Evolutionary conservation across 2,797 vertebrate genomes (phyloP).

Genomic region (Chaetodon trifasciatus): DNA sequence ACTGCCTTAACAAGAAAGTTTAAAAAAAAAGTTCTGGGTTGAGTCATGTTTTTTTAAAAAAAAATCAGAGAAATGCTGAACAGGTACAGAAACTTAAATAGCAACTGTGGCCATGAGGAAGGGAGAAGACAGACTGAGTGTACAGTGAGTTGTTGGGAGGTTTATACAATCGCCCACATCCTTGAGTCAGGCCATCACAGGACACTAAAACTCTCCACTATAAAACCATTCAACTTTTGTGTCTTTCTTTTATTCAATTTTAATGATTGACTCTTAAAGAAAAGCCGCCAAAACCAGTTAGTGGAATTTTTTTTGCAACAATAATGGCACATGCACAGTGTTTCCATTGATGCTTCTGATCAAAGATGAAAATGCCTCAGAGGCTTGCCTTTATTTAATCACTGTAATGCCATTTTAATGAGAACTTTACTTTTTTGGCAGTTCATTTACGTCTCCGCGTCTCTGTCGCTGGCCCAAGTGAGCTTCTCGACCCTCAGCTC

Average conservation of each 20-base stretch:
- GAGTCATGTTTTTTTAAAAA: background rate
- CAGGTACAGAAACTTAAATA: background rate
- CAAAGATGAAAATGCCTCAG: background rate
- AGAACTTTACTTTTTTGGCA: constrained; percentile 21
- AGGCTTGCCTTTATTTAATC: background rate
- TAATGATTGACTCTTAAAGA: background rate
- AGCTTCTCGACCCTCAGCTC: constrained; percentile 56
- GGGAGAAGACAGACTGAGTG: background rate
- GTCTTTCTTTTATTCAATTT: background rate
- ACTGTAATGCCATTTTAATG: background rate
- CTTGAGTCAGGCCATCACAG: background rate
- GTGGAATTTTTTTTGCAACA: background rate
- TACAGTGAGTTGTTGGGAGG: background rate
- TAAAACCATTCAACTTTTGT: background rate
- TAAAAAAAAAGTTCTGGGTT: background rate
- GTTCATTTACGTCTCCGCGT: constrained; percentile 62
- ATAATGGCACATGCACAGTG: background rate
- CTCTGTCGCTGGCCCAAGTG: constrained; percentile 49
- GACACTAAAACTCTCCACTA: background rate
- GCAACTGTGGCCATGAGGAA: background rate
- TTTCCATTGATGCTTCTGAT: background rate
- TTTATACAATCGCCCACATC: background rate
- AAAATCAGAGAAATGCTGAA: background rate
- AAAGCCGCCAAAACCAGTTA: background rate
- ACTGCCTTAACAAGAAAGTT: background rate